Percentiles rank a stretch among this genome's conserved stretches.
phyloP scores from a whole-genome alignment of 2,113 vertebrate species.

The Corydoras maculifer region DNA sequence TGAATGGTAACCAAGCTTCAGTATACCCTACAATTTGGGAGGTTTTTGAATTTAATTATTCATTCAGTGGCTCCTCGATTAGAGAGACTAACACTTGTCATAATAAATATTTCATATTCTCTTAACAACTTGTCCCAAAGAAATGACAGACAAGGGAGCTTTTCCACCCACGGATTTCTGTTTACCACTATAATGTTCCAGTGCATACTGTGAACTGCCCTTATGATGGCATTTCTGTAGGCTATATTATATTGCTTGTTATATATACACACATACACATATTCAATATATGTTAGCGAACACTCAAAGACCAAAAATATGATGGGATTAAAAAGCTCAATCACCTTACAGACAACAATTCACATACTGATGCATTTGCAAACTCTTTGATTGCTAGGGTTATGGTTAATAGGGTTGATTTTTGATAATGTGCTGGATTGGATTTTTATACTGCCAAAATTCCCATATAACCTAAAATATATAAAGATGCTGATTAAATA shows the following conservation, averaged over 20 bases:
- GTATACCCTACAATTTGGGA: constrained; percentile 1
- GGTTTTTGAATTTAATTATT: constrained; percentile 26
- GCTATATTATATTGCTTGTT: background rate
- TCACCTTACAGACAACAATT: too few species aligned
- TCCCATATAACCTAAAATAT: too few species aligned
- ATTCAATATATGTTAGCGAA: too few species aligned
- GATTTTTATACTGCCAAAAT: too few species aligned
- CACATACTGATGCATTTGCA: too few species aligned
- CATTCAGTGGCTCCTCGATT: constrained; percentile 20
- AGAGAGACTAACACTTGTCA: constrained; percentile 28
- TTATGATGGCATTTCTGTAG: background rate
- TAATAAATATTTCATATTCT: constrained; percentile 33
- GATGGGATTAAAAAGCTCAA: too few species aligned
- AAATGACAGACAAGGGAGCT: background rate
- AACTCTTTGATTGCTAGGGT: too few species aligned
- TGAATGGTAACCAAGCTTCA: constrained; percentile 24
- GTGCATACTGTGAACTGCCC: background rate
- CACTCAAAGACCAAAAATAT: too few species aligned
- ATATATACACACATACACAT: too few species aligned
- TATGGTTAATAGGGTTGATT: too few species aligned
- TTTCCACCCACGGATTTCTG: background rate
- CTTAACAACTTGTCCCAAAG: constrained; percentile 3
- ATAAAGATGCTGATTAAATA: too few species aligned
- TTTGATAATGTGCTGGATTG: too few species aligned
- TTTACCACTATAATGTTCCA: background rate